A percentile compares a stretch with the other conserved stretches of the same genome.
These are phyloP conservation scores for Caloenas nicobarica DNA, from an alignment of 2,113 vertebrate species.

Conservation along the genomic window DNA sequence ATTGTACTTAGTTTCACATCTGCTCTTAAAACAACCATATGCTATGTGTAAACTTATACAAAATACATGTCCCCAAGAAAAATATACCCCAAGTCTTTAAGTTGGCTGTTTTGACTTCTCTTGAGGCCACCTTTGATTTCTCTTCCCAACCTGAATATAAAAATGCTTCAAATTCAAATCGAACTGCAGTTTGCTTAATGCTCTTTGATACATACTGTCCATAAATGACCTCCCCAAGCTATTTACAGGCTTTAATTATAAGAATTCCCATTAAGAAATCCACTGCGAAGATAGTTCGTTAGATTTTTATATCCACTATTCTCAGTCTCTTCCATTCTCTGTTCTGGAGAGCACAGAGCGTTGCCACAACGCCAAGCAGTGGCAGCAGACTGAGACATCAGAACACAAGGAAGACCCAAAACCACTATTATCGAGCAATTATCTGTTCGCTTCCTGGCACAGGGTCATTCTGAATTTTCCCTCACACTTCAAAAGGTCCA, in stretches of 20 bases:
- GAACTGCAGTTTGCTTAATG: neutral
- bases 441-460: neutral
- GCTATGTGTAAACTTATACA: accelerated
- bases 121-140: neutral
- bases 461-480: neutral
- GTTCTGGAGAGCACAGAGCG: neutral
- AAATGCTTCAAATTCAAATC: neutral
- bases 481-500: neutral
- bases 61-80: neutral
- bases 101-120: neutral
- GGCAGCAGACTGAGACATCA: neutral
- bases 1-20: neutral
- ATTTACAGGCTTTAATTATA: neutral
- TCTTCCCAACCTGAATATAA: neutral
- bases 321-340: neutral
- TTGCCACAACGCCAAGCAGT: neutral
- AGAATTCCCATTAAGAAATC: neutral
- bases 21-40: neutral
- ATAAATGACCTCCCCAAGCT: neutral
- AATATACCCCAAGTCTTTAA: neutral
- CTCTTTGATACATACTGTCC: neutral
- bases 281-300: neutral
- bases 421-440: neutral
- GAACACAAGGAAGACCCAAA: neutral
- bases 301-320: neutral